phyloP scores from a whole-genome alignment of 2,797 vertebrate species.

The Loris lydekkerianus region DNA sequence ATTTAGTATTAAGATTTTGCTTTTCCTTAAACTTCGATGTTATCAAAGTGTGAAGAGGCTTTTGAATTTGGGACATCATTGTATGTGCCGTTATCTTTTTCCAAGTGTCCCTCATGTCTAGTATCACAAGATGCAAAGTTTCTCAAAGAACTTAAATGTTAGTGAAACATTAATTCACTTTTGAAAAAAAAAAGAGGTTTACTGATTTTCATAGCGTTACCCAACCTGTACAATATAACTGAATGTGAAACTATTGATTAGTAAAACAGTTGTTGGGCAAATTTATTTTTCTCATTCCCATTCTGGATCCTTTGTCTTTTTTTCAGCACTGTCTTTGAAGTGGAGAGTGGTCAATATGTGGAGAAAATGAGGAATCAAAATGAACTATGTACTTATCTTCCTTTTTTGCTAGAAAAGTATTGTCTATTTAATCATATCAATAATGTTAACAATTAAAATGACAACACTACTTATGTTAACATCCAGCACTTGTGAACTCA shows the following conservation, averaged over 20 bases:
- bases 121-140: neutral
- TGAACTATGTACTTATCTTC: neutral
- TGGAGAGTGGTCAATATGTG: neutral
- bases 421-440: neutral
- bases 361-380: neutral
- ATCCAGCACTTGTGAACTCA: constrained; percentile 15
- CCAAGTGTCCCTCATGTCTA: neutral
- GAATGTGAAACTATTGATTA: constrained; percentile 19
- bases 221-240: neutral
- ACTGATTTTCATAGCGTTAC: neutral
- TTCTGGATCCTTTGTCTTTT: neutral
- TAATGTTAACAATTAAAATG: constrained; percentile 23
- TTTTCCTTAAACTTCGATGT: constrained; percentile 43
- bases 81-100: neutral
- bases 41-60: neutral
- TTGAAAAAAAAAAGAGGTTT: neutral
- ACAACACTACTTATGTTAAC: neutral
- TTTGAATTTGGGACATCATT: constrained; percentile 57
- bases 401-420: neutral
- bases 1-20: constrained; percentile 28
- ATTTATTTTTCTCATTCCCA: constrained; percentile 15
- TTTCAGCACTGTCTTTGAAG: neutral
- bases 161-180: constrained; percentile 13
- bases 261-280: constrained; percentile 1
- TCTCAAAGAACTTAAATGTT: constrained; percentile 24